phyloP scores from a whole-genome alignment of 2,113 vertebrate species.

The Hypomesus transpacificus region DNA sequence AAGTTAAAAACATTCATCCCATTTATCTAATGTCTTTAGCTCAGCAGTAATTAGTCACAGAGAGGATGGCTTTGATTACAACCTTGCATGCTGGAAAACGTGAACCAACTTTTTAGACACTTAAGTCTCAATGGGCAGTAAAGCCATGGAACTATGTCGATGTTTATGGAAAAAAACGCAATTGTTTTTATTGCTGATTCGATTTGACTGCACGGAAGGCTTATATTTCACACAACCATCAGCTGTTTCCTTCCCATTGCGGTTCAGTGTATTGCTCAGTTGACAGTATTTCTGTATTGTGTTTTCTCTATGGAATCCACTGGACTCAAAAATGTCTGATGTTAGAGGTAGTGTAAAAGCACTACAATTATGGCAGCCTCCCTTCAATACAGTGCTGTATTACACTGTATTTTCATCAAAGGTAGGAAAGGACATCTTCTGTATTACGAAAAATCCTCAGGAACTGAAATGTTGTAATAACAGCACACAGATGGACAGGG shows the following conservation, averaged over 20 bases:
- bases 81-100: constrained; percentile 60
- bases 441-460: too few relatives aligned
- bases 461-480: too few relatives aligned
- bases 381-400: too few relatives aligned
- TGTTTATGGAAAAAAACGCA: constrained; percentile 68
- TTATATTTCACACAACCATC: constrained; percentile 57
- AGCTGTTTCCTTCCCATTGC: constrained; percentile 55
- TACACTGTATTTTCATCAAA: too few relatives aligned
- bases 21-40: constrained; percentile 28
- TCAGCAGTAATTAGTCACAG: constrained; percentile 41
- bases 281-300: constrained; percentile 52
- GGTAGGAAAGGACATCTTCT: too few relatives aligned
- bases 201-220: constrained; percentile 60
- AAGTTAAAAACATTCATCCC: constrained; percentile 51
- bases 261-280: constrained; percentile 41
- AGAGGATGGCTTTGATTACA: constrained; percentile 55
- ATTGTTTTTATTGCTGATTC: constrained; percentile 62
- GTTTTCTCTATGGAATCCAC: constrained; percentile 49
- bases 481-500: too few relatives aligned
- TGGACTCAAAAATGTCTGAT: constrained; percentile 46
- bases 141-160: constrained; percentile 50
- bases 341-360: constrained; percentile 29
- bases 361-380: constrained; percentile 35
- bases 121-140: constrained; percentile 47
- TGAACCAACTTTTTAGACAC: constrained; percentile 49